Percentiles rank a stretch among this genome's conserved stretches.
Conservation (phyloP, 1,140 invertebrate genomes). For the Caerostris darwini region DNA sequence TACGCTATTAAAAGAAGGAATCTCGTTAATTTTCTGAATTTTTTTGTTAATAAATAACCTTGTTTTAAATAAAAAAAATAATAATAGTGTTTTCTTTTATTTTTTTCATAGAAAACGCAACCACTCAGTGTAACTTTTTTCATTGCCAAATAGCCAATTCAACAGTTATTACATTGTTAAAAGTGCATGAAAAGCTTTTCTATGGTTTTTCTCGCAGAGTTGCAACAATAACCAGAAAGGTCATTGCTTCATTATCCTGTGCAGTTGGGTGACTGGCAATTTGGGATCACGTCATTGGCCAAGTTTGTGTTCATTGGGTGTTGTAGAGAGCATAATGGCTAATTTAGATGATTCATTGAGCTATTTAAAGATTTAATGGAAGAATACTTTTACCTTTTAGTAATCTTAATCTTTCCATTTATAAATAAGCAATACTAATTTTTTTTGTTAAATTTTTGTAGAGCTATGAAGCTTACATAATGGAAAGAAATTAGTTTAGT, state of each 20-base stretch:
- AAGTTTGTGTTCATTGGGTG: background rate
- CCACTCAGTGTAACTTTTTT: background rate
- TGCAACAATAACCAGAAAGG: conserved; percentile 31
- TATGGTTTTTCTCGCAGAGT: background rate
- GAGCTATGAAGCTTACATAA: no score
- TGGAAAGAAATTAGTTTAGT: no score
- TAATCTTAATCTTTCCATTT: no score
- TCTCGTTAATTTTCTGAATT: no score
- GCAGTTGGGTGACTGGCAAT: background rate
- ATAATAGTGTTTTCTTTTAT: background rate
- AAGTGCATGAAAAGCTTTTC: background rate
- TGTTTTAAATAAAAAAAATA: no score
- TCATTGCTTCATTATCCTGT: background rate
- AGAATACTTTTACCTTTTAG: no score
- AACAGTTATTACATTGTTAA: background rate
- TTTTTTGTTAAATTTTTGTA: no score
- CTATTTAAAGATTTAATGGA: no score
- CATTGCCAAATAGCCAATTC: background rate
- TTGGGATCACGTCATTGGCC: background rate
- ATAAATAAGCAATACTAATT: no score
- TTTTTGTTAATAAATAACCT: no score
- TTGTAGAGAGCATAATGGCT: background rate
- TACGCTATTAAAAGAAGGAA: no score
- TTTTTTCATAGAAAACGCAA: background rate
- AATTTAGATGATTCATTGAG: background rate